A percentile compares a stretch with the other conserved stretches of the same genome.
phyloP scores from a whole-genome alignment of 2,113 vertebrate genomes.

The Eurypyga helias region DNA sequence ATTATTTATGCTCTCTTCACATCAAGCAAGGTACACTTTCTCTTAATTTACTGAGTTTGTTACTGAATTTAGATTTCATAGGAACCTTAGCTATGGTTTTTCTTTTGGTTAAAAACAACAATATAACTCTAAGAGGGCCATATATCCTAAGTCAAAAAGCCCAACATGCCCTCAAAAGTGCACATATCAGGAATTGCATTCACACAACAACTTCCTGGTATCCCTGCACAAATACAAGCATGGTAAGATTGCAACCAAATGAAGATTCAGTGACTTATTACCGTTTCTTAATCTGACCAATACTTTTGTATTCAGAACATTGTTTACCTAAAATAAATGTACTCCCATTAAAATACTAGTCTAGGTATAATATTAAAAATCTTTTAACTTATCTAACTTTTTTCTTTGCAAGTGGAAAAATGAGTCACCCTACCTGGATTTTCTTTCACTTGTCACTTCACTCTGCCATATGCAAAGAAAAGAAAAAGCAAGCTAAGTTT shows the following conservation, averaged over 20 bases:
- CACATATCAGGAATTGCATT: neutral
- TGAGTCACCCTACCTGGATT: constrained; percentile 54
- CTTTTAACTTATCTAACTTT: constrained; percentile 45
- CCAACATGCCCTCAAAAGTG: neutral
- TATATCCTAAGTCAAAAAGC: neutral
- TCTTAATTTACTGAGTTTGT: neutral
- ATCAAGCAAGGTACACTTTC: neutral
- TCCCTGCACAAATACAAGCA: neutral
- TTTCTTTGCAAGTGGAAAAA: constrained; percentile 41
- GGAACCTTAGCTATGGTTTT: neutral
- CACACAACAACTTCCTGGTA: neutral
- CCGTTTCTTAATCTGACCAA: neutral
- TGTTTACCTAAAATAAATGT: constrained; percentile 31
- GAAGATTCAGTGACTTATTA: neutral
- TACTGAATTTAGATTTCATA: neutral
- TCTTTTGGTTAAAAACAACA: neutral
- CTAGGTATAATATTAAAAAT: neutral
- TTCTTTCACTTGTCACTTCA: constrained; percentile 45
- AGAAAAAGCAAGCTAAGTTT: constrained; percentile 56
- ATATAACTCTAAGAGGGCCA: neutral
- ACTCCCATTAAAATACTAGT: constrained; percentile 8
- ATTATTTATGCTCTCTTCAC: neutral
- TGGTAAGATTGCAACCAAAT: neutral
- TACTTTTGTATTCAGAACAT: neutral
- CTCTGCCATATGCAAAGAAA: constrained; percentile 48